Evolutionary conservation across 2,888 invertebrate species (phyloP).

Genomic region (Drosophila cyrtoloma): DNA sequence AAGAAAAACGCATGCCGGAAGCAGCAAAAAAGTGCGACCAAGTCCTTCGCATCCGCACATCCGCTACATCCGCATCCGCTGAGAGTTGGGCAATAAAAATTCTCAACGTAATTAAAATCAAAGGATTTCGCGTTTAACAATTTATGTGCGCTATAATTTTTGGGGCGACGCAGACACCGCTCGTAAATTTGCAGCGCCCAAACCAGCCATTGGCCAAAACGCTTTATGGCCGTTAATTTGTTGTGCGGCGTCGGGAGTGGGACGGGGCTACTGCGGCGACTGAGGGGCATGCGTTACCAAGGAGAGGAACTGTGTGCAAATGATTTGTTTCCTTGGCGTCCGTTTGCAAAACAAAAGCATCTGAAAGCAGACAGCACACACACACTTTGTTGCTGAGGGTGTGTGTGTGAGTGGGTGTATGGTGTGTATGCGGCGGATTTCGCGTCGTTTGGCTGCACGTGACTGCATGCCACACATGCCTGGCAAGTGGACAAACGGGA

Average conservation of each 20-base stretch:
- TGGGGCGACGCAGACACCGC: conserved; percentile 63
- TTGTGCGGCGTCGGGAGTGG: conserved; percentile 40
- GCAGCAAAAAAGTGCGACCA: conserved; percentile 44
- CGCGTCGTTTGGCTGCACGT: conserved; percentile 60
- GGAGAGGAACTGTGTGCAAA: conserved; percentile 66
- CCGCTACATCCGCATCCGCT: conserved; percentile 31
- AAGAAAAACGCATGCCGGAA: conserved; percentile 57
- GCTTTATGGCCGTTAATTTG: conserved; percentile 80
- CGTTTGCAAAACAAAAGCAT: conserved; percentile 76
- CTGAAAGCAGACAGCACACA: conserved; percentile 59
- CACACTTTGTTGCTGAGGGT: too few relatives aligned
- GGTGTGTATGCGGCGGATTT: conserved; percentile 23
- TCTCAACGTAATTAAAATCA: conserved; percentile 81
- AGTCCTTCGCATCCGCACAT: conserved; percentile 42
- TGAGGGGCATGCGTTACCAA: conserved; percentile 5
- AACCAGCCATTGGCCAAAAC: conserved; percentile 53
- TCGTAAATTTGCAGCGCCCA: conserved; percentile 65
- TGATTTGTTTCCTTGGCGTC: conserved; percentile 83
- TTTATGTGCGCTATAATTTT: conserved; percentile 81
- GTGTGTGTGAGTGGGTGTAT: not conserved
- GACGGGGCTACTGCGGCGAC: not conserved
- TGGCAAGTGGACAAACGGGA: conserved; percentile 2
- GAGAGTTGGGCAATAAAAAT: conserved; percentile 75
- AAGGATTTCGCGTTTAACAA: conserved; percentile 81
- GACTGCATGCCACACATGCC: conserved; percentile 74